A percentile compares a stretch with the other conserved stretches of the same genome.
Conservation (phyloP, 1,140 invertebrate genomes). For the Drosophila tropicalis region DNA sequence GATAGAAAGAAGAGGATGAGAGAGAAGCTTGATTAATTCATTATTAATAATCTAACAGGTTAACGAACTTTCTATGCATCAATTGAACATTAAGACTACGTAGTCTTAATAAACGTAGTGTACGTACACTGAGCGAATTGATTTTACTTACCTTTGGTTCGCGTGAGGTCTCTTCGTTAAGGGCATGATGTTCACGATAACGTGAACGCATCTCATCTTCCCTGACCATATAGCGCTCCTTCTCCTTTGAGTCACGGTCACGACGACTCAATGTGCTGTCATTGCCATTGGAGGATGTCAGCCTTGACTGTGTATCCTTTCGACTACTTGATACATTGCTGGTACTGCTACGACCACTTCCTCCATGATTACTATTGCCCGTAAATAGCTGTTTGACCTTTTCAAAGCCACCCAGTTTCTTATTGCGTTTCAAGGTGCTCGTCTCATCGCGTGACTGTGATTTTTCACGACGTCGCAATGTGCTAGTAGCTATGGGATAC, state of each 20-base stretch:
- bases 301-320: conserved; percentile 52
- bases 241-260: conserved; percentile 61
- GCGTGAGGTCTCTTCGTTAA: conserved; percentile 64
- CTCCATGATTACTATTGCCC: conserved; percentile 54
- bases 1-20: conserved; percentile 6
- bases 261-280: conserved; percentile 72
- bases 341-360: conserved; percentile 63
- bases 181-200: conserved; percentile 73
- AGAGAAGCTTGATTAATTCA: conserved; percentile 70
- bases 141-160: conserved; percentile 76
- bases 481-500: conserved; percentile 80
- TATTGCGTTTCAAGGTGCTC: conserved; percentile 74
- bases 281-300: conserved; percentile 47
- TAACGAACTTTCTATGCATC: conserved; percentile 56
- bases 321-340: conserved; percentile 68
- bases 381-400: conserved; percentile 85
- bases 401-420: conserved; percentile 87
- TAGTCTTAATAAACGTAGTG: too few species aligned
- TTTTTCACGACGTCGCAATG: conserved; percentile 60
- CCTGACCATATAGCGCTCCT: conserved; percentile 76
- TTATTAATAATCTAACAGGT: conserved; percentile 70
- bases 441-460: conserved; percentile 42
- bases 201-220: conserved; percentile 81
- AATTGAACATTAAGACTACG: conserved; percentile 62
- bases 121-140: neutral